Percentiles rank a stretch among this genome's conserved stretches.
Conservation (phyloP, 2,113 vertebrate genomes). For the Centropus bengalensis region DNA sequence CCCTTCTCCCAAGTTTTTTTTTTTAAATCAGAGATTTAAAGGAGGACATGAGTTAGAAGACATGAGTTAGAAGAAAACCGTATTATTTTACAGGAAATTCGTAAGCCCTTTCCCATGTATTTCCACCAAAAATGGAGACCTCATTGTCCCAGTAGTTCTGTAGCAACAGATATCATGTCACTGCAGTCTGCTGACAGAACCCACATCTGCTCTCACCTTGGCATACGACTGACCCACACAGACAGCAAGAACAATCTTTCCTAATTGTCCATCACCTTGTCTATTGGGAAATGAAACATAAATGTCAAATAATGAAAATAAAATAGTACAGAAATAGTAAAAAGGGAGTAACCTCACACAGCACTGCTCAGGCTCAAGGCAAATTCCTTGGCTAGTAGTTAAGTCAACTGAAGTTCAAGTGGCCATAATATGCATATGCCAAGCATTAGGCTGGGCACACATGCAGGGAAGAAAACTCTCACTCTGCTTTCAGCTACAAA, state of each 20-base stretch:
- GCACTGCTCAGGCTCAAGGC: neutral
- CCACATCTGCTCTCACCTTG: neutral
- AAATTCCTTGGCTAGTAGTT: neutral
- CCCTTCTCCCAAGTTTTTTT: neutral
- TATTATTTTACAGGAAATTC: neutral
- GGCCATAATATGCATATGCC: fast-evolving
- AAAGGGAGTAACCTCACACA: neutral
- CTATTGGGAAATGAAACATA: neutral
- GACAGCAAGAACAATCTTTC: neutral
- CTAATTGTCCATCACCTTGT: neutral
- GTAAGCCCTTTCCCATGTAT: neutral
- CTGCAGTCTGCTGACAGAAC: neutral
- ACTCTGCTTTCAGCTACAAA: neutral
- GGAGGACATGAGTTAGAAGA: neutral
- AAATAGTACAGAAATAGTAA: neutral
- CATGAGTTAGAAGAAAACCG: neutral
- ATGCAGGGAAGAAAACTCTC: neutral
- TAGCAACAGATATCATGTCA: neutral
- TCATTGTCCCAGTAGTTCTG: neutral
- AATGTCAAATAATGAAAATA: neutral
- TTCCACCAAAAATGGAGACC: neutral
- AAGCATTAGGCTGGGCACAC: neutral
- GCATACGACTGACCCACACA: neutral
- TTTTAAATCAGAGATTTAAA: neutral
- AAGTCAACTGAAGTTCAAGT: neutral